Evolutionary conservation across 2,888 invertebrate genomes (phyloP).

Genomic region (Melinopterus prodromus): DNA sequence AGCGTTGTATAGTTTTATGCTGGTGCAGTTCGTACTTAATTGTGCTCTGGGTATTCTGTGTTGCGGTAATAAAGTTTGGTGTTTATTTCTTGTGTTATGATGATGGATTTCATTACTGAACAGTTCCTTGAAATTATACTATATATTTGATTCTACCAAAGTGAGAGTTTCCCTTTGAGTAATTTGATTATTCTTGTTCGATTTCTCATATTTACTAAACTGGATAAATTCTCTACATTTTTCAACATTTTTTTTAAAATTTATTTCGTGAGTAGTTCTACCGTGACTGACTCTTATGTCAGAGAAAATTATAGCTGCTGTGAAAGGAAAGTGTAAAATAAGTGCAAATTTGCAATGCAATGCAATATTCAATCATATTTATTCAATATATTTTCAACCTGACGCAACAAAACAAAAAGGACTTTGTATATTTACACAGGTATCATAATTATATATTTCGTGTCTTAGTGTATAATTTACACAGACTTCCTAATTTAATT

Average conservation of each 20-base stretch:
- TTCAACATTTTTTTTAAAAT: background rate
- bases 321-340: background rate
- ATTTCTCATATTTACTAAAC: background rate
- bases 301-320: background rate
- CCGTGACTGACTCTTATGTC: background rate
- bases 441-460: background rate
- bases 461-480: background rate
- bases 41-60: too few species aligned
- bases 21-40: too few species aligned
- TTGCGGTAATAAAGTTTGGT: too few species aligned
- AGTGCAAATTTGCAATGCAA: background rate
- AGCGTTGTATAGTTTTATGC: too few species aligned
- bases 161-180: too few species aligned
- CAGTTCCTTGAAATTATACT: too few species aligned
- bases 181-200: background rate
- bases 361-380: background rate
- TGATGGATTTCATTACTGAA: too few species aligned
- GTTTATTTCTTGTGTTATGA: too few species aligned
- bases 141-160: too few species aligned
- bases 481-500: background rate
- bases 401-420: background rate
- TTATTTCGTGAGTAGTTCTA: background rate
- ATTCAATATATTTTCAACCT: background rate
- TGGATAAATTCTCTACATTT: background rate
- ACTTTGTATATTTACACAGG: background rate